Evolutionary conservation across 2,113 vertebrate species (phyloP), one percentile per base, ranked within the genome.

Genomic region (Pongo abelii): DNA sequence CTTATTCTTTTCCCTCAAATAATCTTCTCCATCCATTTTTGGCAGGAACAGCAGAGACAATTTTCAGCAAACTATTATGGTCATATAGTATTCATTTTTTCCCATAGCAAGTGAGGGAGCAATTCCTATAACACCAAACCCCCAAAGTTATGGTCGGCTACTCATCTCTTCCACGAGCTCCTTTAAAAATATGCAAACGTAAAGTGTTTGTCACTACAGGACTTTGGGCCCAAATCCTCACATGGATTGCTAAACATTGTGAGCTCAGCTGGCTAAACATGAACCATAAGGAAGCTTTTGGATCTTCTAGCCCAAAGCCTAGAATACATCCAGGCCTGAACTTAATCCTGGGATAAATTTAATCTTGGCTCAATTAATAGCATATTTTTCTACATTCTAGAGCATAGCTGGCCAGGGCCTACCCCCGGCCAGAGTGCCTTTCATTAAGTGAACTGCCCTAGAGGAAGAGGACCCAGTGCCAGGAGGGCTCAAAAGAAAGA

Each of bases 1-100:
- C 46, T 93, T 87, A 50, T 77, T 77, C 25, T 25, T 78, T 69
- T 94, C 43, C 12, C 6, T 90, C 48, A 94, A 96, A 86, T 94
- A 43, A 59, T 90, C 61, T n/a, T 84, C 22, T 89, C 74, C 35
- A 27, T 17, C 27, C 87, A 16, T 23, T 94, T 92, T 94, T 72
- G 64, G 57, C 55, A 81, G 48, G 43, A 84, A 38, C 1, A 52
- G n/a, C 35, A 80, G 94, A 96, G 12, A 38, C 30, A 77, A 50
- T 40, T 64, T 43, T 77, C 70, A 55, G 38, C 52, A 72, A 96
- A 74, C 5, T 64, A 10, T 50, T 72, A 50, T 59, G 18, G 35
- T 57, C 75, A 94, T 5, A 67, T 48, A 30, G 25, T 48, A 13
- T 72, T 92, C 32, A 48, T 94, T 12, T 70, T 91, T 61, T 43